Evolutionary conservation across 92 coral and sea anemone genomes (phyloP).

Genomic region (Porites divaricata): DNA sequence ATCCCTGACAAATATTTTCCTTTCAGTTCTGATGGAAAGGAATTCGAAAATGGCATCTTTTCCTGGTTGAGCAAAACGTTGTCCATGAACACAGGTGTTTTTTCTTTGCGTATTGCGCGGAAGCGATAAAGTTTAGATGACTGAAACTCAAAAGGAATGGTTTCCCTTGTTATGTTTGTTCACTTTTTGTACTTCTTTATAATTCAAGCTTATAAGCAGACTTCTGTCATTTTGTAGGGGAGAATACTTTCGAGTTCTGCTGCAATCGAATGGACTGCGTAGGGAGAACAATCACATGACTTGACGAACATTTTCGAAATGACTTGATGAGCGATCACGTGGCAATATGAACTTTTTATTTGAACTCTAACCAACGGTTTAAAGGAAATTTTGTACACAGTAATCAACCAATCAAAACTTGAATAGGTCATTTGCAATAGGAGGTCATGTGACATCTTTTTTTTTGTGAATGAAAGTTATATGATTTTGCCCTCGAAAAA

Average conservation of each 20-base stretch:
- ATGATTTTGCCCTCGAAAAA: no score
- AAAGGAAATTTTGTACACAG: not conserved
- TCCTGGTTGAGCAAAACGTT: no score
- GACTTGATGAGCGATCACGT: not conserved
- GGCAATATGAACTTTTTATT: not conserved
- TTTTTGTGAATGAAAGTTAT: no score
- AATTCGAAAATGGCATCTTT: no score
- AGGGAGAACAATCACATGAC: not conserved
- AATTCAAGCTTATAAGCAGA: not conserved
- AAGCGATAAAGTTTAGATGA: slow-evolving; percentile 82
- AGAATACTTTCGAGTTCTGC: not conserved
- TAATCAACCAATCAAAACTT: not conserved
- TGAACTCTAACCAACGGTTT: not conserved
- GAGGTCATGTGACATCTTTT: no score
- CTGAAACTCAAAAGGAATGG: slow-evolving; percentile 6
- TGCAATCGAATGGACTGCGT: not conserved
- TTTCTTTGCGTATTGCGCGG: slow-evolving; percentile 49
- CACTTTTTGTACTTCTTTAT: slow-evolving; percentile 19
- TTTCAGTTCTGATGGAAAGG: no score
- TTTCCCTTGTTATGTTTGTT: not conserved
- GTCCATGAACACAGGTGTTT: no score
- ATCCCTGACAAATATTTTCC: no score
- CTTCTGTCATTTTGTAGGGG: not conserved
- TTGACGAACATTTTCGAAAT: not conserved
- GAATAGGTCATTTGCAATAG: no score